Evolutionary conservation across 2,888 invertebrate species (phyloP).

Genomic region (Hecatera dysodea): DNA sequence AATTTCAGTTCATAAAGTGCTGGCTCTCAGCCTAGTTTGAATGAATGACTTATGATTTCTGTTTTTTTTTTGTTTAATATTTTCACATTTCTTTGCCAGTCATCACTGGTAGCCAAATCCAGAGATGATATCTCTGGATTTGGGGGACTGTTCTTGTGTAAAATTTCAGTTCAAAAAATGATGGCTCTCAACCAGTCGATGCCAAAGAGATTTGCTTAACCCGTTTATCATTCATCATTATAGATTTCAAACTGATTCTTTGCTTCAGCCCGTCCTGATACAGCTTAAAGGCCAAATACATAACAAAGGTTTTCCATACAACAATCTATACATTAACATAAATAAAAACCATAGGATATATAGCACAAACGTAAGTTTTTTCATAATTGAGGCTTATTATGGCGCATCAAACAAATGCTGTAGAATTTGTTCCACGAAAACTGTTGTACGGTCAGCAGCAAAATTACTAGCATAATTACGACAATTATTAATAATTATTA

Average conservation of each 20-base stretch:
- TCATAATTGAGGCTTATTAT: constrained; percentile 90
- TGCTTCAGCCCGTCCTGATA: background rate
- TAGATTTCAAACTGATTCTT: background rate
- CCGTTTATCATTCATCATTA: no score
- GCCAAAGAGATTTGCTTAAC: no score
- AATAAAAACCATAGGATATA: constrained; percentile 63
- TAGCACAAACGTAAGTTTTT: constrained; percentile 79
- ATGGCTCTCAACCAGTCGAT: no score
- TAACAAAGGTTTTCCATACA: constrained; percentile 23
- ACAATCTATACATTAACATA: constrained; percentile 48
- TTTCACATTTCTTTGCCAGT: no score
- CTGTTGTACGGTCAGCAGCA: constrained; percentile 84
- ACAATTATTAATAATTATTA: constrained; percentile 86
- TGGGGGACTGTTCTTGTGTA: no score
- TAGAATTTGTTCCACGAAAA: constrained; percentile 89
- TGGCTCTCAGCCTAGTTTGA: no score
- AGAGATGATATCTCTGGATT: no score
- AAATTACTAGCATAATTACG: constrained; percentile 83
- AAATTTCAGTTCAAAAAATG: no score
- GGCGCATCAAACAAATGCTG: constrained; percentile 90
- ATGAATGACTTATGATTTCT: no score
- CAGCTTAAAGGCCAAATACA: background rate
- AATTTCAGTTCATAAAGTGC: no score
- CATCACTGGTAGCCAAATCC: no score
- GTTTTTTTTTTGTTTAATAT: no score